Base-by-base conservation (phyloP, 2,888 invertebrate species). In the Chrysotoxum bicinctum region DNA sequence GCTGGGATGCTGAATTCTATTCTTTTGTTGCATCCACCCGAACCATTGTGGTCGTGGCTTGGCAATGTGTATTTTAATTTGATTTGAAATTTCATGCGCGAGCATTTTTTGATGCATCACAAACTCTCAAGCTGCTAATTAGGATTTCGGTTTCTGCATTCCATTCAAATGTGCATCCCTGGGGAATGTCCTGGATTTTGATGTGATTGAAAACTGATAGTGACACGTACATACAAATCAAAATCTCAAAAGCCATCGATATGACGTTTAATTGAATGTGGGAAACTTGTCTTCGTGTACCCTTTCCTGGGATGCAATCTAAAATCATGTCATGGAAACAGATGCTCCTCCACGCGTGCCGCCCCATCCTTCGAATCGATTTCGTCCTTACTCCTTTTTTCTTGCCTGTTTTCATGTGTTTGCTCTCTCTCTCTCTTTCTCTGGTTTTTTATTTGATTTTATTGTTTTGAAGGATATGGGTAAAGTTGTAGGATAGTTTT, bases 251-350 rank as follows among this genome's bases (percentile, higher is more conserved):
- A 68, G 30, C 43, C 52, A 40, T 62, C 82, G 30, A 77, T 77
- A 60, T 77, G 72, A 73, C 68, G 40, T 82, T 82, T 72, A 82
- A 82, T 77, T 77, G 77, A 77, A 73, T 82, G 37, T 77, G 43
- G 68, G 76, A 72, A 76, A 70, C 40, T 58, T 40, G 7, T 19
- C 72, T 26, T 50, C 69, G 26, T 64, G 19, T 21, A 26, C n/a
- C n/a, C 10, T 45, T 16, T n/a, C 30, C 56, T n/a, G 35, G 50
- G 9, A 40, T 72, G 66, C 35, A 66, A 77, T 82, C 54, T 72
- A 45, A 45, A 82, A 82, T 21, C 52, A 54, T 82, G 72, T 60
- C 77, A 73, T 66, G 74, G 21, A 58, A 82, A 73, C 77, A 73
- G 66, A 26, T 69, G 43, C 72, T 72, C 6, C 16, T 43, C 12